Conservation (phyloP, 2,797 vertebrate genomes). For the Lagodon rhomboides region DNA sequence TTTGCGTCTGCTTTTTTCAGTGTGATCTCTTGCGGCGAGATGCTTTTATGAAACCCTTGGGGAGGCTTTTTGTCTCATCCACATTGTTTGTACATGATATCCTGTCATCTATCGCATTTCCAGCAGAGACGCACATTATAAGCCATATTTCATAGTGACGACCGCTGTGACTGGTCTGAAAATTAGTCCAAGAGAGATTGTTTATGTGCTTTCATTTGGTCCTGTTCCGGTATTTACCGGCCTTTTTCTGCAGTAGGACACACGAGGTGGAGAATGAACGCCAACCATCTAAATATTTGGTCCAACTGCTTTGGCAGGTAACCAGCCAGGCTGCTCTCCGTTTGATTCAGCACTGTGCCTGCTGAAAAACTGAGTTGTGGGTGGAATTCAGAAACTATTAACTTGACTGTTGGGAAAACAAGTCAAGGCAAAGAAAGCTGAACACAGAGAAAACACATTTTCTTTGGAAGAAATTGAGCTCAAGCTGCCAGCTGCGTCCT, state of each 20-base stretch:
- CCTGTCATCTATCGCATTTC: conserved; percentile 20
- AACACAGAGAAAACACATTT: not conserved
- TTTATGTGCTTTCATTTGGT: conserved; percentile 18
- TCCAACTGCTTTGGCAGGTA: conserved; percentile 12
- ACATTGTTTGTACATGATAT: not conserved
- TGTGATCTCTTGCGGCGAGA: conserved; percentile 22
- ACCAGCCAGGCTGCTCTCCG: conserved; percentile 2
- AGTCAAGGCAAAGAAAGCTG: not conserved
- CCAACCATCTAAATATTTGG: not conserved
- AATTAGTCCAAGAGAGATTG: not conserved
- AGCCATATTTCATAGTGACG: not conserved
- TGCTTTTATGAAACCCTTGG: conserved; percentile 25
- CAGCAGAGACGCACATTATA: not conserved
- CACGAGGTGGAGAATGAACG: conserved; percentile 14
- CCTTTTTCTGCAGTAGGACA: conserved; percentile 8
- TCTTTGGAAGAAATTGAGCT: not conserved
- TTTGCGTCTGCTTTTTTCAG: conserved; percentile 36
- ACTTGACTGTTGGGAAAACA: conserved; percentile 14
- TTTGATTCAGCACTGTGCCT: conserved; percentile 17
- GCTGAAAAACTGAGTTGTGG: not conserved
- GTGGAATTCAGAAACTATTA: conserved; percentile 30
- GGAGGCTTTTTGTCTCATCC: conserved; percentile 36
- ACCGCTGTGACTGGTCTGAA: not conserved
- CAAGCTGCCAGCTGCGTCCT: not conserved
- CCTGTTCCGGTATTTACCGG: not conserved